Evolutionary conservation across 2,797 vertebrate genomes (phyloP), one percentile per base, ranked within the genome.

Genomic region (Pempheris klunzingeri): DNA sequence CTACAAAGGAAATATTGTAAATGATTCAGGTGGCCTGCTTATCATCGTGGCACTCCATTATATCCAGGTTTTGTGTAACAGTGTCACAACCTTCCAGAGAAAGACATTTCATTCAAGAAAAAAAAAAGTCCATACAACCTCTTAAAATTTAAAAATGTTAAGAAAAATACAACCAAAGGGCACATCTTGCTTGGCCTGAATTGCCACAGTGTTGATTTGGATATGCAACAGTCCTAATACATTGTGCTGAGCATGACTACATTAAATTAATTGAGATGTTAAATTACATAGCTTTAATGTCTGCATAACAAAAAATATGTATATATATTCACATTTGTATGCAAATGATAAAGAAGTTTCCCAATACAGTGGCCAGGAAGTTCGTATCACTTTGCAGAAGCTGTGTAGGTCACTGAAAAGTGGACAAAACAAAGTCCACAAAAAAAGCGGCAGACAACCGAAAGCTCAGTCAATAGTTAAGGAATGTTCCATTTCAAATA

Each of bases 191-290:
- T 85, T 71, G 78, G 80, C 83, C 77, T 83, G 74, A 78, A 74
- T 62, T 65, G 84, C 87, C 87, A 87, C 83, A 87, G 83, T 83
- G 80, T 78, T 84, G 83, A 85, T 90, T 86, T 87, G 78, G 73
- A 80, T 69, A 77, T 71, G 72, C 78, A 82, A 68, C 57, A 84
- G 80, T 88, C 78, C 58, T 49, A 44, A 79, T 71, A 71, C 24
- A 52, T 69, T 61, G 81, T 84, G 84, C 78, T 71, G 81, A 86
- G 80, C 72, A 13, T 47, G 62, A 63, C 30, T 54, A 77, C 60
- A 38, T 70, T 4, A 68, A 55, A 84, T 44, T 54, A 71, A 63
- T 77, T 62, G 59, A 78, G 20, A 63, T 65, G 39, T 59, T 83
- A 47, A 80, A 72, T 80, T 28, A 71, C 47, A 71, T n/a, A 63